Evolutionary conservation across 2,113 vertebrate genomes (phyloP).

Genomic region (Stigmatopora nigra): DNA sequence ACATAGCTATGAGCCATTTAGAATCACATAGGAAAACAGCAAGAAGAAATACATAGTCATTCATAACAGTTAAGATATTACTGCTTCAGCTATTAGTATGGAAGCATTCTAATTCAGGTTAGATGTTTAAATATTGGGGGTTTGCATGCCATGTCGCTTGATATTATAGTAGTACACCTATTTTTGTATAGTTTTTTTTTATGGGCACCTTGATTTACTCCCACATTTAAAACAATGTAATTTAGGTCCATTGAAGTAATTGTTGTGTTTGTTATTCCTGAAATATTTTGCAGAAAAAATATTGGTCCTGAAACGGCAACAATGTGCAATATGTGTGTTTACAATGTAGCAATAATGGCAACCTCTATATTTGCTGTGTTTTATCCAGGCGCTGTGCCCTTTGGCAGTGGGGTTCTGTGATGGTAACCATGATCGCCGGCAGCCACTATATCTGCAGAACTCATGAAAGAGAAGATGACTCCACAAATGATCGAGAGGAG

Average conservation of each 20-base stretch:
- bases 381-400: conserved; percentile 56
- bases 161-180: no score
- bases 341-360: background rate
- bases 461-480: conserved; percentile 60
- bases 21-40: background rate
- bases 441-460: conserved; percentile 61
- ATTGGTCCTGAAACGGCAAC: background rate
- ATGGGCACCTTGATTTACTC: no score
- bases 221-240: no score
- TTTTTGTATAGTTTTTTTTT: no score
- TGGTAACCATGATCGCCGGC: conserved; percentile 72
- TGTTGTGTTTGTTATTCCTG: no score
- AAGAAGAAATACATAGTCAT: background rate
- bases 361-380: background rate
- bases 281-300: no score
- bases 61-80: background rate
- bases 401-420: conserved; percentile 64
- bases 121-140: no score
- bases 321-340: background rate
- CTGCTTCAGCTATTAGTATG: background rate
- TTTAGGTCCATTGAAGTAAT: no score
- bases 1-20: background rate
- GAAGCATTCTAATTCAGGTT: no score
- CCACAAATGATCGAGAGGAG: conserved; percentile 69
- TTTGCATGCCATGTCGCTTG: background rate